phyloP scores from a whole-genome alignment of 2,797 vertebrate species.

The Orientallactaga sibirica region DNA sequence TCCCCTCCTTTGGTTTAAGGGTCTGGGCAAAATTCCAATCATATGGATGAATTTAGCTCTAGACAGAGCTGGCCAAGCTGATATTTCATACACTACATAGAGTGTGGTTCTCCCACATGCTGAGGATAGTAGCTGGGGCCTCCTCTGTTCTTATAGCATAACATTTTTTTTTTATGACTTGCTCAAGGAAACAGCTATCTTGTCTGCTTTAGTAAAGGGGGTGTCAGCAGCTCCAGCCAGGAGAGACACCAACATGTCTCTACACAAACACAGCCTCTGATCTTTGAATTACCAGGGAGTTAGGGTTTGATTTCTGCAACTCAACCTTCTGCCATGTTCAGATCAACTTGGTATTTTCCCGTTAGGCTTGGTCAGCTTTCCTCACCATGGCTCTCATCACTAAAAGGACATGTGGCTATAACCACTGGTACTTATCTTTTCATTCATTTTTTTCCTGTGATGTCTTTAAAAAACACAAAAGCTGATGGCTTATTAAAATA shows the following conservation, averaged over 20 bases:
- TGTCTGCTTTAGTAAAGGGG: neutral
- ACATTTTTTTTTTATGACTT: neutral
- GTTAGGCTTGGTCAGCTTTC: slow-evolving; percentile 42
- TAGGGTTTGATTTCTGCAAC: slow-evolving; percentile 29
- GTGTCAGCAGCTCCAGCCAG: neutral
- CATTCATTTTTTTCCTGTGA: neutral
- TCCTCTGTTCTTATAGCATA: neutral
- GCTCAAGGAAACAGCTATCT: slow-evolving; percentile 27
- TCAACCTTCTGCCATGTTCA: slow-evolving; percentile 1
- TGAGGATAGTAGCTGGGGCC: neutral
- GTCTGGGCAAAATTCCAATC: slow-evolving; percentile 88
- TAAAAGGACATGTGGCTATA: slow-evolving; percentile 4
- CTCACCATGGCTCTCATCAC: neutral
- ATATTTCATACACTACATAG: slow-evolving; percentile 80
- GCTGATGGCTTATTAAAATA: slow-evolving; percentile 14
- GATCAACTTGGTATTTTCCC: slow-evolving; percentile 50
- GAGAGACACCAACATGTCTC: neutral
- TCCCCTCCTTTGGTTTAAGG: slow-evolving; percentile 65
- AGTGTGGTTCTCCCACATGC: slow-evolving; percentile 51
- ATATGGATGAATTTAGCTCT: slow-evolving; percentile 88
- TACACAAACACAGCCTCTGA: too few species aligned
- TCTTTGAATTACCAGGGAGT: neutral
- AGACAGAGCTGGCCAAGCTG: slow-evolving; percentile 77
- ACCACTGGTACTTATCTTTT: slow-evolving; percentile 55
- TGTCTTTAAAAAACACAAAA: slow-evolving; percentile 15